A percentile compares a stretch with the other conserved stretches of the same genome.
Evolutionary conservation across 1,140 invertebrate species (phyloP).

Genomic region (Drosophila bocki): DNA sequence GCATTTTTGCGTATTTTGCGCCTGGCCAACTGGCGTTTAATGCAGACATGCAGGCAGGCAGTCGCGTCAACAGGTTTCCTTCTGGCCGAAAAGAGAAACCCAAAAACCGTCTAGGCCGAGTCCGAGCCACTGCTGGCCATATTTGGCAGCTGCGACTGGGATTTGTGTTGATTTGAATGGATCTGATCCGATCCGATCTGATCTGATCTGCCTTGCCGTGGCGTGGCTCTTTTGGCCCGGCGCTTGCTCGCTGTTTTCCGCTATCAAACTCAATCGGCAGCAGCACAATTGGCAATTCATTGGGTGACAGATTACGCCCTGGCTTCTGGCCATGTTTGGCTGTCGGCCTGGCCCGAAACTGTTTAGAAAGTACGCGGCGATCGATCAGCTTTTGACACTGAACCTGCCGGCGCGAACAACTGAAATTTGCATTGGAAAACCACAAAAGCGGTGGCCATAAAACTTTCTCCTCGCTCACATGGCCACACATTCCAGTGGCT

Average conservation of each 20-base stretch:
- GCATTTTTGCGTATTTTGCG: constrained; percentile 54
- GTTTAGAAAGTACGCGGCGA: constrained; percentile 69
- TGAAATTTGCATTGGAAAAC: constrained; percentile 68
- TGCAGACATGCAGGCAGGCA: constrained; percentile 61
- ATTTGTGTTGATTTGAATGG: constrained; percentile 59
- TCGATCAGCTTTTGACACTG: constrained; percentile 70
- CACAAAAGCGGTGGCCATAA: constrained; percentile 28
- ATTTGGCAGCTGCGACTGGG: constrained; percentile 52
- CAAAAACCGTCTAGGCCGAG: constrained; percentile 52
- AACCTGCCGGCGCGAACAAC: constrained; percentile 34
- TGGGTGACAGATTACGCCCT: constrained; percentile 77
- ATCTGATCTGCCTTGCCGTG: constrained; percentile 7
- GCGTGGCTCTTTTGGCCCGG: constrained; percentile 27
- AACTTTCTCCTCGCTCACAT: constrained; percentile 61
- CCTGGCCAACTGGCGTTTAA: constrained; percentile 16
- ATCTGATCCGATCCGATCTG: constrained; percentile 28
- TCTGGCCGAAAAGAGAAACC: constrained; percentile 53
- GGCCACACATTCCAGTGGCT: constrained; percentile 18
- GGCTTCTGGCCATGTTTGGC: constrained; percentile 47
- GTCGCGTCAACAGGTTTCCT: constrained; percentile 52
- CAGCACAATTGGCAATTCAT: constrained; percentile 70
- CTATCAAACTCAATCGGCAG: constrained; percentile 69
- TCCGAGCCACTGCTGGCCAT: constrained; percentile 33
- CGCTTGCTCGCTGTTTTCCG: constrained; percentile 55
- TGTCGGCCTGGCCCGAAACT: constrained; percentile 18